phyloP scores from a whole-genome alignment of 2,797 vertebrate genomes.

The Siniperca scherzeri region DNA sequence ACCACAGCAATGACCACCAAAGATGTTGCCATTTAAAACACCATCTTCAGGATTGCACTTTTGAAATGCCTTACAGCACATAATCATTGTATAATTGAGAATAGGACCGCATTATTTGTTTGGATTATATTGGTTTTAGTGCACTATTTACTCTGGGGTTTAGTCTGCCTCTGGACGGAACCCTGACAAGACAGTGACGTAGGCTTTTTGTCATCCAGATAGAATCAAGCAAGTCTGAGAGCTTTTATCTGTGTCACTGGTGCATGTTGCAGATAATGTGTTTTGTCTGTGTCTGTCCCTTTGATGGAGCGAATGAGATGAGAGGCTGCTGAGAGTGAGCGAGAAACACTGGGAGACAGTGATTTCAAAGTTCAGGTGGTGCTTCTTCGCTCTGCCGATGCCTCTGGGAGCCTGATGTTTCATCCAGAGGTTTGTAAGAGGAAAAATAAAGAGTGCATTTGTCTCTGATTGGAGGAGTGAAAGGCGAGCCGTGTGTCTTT shows the following conservation, averaged over 20 bases:
- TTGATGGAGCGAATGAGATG: neutral
- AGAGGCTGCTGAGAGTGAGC: neutral
- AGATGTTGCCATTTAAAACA: conserved; percentile 19
- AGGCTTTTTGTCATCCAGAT: conserved; percentile 42
- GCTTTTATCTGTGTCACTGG: conserved; percentile 44
- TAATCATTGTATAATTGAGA: neutral
- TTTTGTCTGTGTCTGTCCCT: conserved; percentile 45
- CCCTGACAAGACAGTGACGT: neutral
- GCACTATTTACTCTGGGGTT: conserved; percentile 6
- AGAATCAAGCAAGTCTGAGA: conserved; percentile 31
- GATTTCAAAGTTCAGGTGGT: conserved; percentile 42
- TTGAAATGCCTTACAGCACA: neutral
- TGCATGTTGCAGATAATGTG: conserved; percentile 52
- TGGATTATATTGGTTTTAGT: conserved; percentile 7
- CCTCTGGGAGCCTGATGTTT: conserved; percentile 49
- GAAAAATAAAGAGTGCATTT: conserved; percentile 74
- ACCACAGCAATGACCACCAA: conserved; percentile 12
- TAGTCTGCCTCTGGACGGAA: conserved; percentile 16
- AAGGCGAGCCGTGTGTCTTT: conserved; percentile 72
- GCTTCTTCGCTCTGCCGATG: conserved; percentile 2
- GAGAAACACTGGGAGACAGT: neutral
- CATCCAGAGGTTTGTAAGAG: conserved; percentile 52
- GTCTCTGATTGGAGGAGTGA: conserved; percentile 60
- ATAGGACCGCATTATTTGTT: conserved; percentile 6
- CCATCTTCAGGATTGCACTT: neutral